Evolutionary conservation across 2,888 invertebrate genomes (phyloP).

Genomic region (Laspeyria flexula): DNA sequence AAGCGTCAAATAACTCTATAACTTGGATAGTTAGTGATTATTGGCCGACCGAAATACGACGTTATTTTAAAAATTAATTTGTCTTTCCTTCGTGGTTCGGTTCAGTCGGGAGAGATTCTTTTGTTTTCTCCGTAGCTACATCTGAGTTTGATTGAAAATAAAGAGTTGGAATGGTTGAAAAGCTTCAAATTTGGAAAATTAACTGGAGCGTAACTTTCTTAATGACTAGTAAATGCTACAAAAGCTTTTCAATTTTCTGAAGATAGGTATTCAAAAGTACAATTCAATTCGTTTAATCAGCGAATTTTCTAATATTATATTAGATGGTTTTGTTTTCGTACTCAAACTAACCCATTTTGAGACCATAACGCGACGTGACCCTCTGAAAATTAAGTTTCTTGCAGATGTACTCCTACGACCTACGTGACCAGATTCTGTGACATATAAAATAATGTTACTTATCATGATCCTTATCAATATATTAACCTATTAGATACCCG

Average conservation of each 20-base stretch:
- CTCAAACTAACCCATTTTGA: conserved; percentile 35
- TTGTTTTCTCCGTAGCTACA: not conserved
- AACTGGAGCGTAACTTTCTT: too few relatives aligned
- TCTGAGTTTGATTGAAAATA: not conserved
- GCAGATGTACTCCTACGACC: conserved; percentile 14
- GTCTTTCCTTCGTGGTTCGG: not conserved
- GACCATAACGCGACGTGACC: conserved; percentile 32
- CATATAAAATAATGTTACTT: conserved; percentile 14
- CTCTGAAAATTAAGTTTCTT: conserved; percentile 24
- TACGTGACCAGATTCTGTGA: conserved; percentile 23
- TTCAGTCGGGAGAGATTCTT: not conserved
- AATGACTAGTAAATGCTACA: too few relatives aligned
- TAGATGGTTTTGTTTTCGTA: conserved; percentile 40
- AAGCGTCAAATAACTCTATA: conserved; percentile 28
- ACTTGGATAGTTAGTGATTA: conserved; percentile 25
- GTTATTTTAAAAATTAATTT: conserved; percentile 16
- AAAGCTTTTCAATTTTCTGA: too few relatives aligned
- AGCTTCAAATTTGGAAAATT: too few relatives aligned
- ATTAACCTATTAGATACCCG: not conserved
- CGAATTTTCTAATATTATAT: conserved; percentile 35
- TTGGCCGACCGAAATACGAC: conserved; percentile 6
- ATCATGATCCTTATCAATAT: not conserved
- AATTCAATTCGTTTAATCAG: conserved; percentile 25
- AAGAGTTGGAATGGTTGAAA: too few relatives aligned
- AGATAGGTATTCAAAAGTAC: conserved; percentile 3